Percentiles rank a stretch among this genome's conserved stretches.
phyloP scores from a whole-genome alignment of 2,113 vertebrate species.

The Nycticryphes semicollaris region DNA sequence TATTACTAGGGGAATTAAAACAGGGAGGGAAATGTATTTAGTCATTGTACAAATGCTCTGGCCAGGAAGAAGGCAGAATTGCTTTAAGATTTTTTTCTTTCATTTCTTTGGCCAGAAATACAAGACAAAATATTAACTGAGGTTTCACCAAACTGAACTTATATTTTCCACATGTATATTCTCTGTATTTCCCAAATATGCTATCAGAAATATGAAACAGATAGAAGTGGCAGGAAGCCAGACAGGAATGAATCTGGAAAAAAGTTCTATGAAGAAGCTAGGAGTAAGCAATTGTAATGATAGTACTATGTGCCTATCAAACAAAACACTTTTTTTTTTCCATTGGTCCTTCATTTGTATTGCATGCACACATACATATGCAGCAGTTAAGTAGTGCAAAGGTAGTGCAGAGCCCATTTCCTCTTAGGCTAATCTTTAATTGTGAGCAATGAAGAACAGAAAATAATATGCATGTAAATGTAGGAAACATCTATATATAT shows the following conservation, averaged over 20 bases:
- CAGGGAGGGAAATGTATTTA: neutral
- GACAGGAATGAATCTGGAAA: neutral
- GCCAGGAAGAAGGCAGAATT: neutral
- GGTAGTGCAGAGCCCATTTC: neutral
- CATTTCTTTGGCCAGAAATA: neutral
- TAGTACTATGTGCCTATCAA: neutral
- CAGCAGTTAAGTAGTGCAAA: neutral
- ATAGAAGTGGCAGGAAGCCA: neutral
- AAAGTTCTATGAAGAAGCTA: neutral
- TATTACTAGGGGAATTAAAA: neutral
- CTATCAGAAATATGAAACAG: neutral
- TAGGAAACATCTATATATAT: neutral
- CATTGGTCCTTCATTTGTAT: neutral
- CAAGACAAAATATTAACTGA: neutral
- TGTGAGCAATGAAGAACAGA: neutral
- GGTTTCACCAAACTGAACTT: neutral
- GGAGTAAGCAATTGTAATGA: neutral
- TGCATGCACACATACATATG: neutral
- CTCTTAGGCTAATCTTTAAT: neutral
- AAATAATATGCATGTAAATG: neutral
- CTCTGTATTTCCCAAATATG: neutral
- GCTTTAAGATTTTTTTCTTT: neutral
- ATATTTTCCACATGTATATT: neutral
- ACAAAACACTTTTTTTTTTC: neutral
- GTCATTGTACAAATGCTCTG: neutral